These are phyloP conservation scores for Cepaea hortensis DNA, from an alignment of 2,888 invertebrate species.

Conservation along the genomic window DNA sequence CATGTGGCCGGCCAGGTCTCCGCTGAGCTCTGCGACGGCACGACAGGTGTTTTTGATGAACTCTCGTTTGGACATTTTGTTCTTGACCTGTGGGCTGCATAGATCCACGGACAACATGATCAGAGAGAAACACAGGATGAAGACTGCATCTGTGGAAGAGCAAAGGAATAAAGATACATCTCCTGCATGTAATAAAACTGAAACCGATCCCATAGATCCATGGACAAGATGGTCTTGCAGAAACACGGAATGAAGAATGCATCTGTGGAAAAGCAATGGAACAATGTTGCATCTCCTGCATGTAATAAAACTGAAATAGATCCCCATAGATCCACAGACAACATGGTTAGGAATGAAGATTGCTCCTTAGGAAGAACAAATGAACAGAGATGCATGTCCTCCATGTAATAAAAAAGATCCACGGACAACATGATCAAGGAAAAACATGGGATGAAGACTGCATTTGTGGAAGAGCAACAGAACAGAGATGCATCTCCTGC, in stretches of 20 bases:
- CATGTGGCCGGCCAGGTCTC: conserved; percentile 78
- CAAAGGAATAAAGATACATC: background rate
- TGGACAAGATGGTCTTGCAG: conserved; percentile 78
- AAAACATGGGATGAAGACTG: conserved; percentile 78
- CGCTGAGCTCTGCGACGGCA: conserved; percentile 74
- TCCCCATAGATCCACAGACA: background rate
- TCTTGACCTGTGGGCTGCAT: conserved; percentile 78
- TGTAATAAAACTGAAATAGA: too few species aligned
- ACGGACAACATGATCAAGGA: conserved; percentile 78
- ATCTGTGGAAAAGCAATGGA: conserved; percentile 66
- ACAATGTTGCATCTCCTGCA: too few species aligned
- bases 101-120: conserved; percentile 79
- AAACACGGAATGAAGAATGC: conserved; percentile 78
- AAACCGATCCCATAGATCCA: conserved; percentile 71
- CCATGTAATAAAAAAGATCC: conserved; percentile 68
- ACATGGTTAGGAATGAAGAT: too few species aligned
- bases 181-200: background rate
- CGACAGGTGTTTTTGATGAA: conserved; percentile 79
- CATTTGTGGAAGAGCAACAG: conserved; percentile 67
- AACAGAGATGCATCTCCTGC: background rate
- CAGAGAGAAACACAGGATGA: conserved; percentile 78
- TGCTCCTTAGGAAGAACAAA: too few species aligned
- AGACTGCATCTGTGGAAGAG: conserved; percentile 75
- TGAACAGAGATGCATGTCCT: too few species aligned
- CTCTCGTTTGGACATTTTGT: conserved; percentile 79